These are phyloP conservation scores for Mesocricetus auratus DNA, from an alignment of 2,113 vertebrate genomes.

Conservation along the genomic window DNA sequence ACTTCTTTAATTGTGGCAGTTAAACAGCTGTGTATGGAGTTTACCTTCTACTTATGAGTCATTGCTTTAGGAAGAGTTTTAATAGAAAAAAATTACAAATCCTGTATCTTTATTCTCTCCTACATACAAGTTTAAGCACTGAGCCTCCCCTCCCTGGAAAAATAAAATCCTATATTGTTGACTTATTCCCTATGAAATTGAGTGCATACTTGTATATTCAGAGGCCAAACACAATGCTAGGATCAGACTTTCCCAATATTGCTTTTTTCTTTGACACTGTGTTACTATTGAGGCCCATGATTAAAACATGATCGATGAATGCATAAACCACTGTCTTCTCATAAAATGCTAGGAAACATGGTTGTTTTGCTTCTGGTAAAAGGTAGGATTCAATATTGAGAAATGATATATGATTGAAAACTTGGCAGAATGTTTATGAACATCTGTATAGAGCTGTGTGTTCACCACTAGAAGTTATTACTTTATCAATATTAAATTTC, in stretches of 20 bases:
- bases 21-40: not conserved
- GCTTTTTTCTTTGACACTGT: slow-evolving; percentile 44
- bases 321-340: slow-evolving; percentile 46
- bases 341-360: slow-evolving; percentile 43
- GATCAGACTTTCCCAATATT: slow-evolving; percentile 7
- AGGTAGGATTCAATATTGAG: not conserved
- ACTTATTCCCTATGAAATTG: not conserved
- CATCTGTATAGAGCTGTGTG: not conserved
- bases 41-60: not conserved
- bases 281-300: not conserved
- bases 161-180: not conserved
- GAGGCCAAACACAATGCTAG: not conserved
- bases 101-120: not conserved
- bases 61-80: not conserved
- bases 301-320: slow-evolving; percentile 54
- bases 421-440: slow-evolving; percentile 34
- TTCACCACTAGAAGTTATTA: not conserved
- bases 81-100: slow-evolving; percentile 50
- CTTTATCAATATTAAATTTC: slow-evolving; percentile 53
- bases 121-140: not conserved
- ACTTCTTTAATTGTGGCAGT: slow-evolving; percentile 8
- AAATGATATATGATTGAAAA: slow-evolving; percentile 40
- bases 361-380: not conserved
- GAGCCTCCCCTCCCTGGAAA: not conserved
- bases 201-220: not conserved